A percentile compares a stretch with the other conserved stretches of the same genome.
Evolutionary conservation across 2,888 invertebrate species (phyloP).

Genomic region (Norana najaformis): DNA sequence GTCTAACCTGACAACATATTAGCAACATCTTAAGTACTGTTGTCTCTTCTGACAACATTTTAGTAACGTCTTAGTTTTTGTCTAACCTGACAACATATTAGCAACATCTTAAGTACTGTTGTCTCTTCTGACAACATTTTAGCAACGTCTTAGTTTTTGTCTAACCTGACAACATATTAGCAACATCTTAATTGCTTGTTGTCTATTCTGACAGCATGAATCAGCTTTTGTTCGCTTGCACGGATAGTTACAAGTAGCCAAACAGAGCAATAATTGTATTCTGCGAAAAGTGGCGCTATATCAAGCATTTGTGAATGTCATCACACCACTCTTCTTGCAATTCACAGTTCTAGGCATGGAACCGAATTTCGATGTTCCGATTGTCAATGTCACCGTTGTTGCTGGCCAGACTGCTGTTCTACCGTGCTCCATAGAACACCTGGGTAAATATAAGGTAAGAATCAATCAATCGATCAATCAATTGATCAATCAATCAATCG

Average conservation of each 20-base stretch:
- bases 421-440: constrained; percentile 52
- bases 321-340: background rate
- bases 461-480: background rate
- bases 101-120: no score
- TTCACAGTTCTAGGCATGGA: constrained; percentile 47
- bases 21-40: no score
- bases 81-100: no score
- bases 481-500: no score
- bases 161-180: no score
- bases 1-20: no score
- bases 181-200: no score
- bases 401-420: constrained; percentile 51
- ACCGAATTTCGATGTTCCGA: constrained; percentile 48
- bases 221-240: background rate
- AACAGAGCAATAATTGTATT: background rate
- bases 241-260: background rate
- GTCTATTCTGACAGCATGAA: background rate
- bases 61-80: no score
- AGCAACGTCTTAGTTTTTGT: no score
- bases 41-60: no score
- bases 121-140: no score
- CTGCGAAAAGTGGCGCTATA: background rate
- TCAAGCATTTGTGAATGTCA: background rate
- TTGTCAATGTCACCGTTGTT: constrained; percentile 50
- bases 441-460: constrained; percentile 52